phyloP scores from a whole-genome alignment of 2,113 vertebrate genomes.

The Ancistrus triradiatus region DNA sequence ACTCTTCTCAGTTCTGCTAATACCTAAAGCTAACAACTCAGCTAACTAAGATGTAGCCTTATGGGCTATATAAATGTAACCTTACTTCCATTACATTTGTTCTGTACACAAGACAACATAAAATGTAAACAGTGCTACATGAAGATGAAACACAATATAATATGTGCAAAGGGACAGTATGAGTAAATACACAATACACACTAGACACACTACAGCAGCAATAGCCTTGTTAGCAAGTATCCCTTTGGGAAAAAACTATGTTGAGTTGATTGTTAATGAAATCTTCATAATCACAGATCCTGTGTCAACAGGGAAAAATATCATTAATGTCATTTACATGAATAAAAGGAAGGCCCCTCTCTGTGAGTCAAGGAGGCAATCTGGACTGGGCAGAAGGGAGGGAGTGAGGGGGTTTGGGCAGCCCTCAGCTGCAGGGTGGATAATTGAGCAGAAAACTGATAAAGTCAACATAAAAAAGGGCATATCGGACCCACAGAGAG shows the following conservation, averaged over 20 bases:
- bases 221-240: slow-evolving; percentile 9
- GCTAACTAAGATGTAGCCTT: no score
- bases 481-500: slow-evolving; percentile 85
- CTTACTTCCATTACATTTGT: no score
- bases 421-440: slow-evolving; percentile 73
- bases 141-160: background rate
- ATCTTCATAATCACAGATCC: slow-evolving; percentile 22
- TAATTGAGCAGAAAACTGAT: slow-evolving; percentile 99
- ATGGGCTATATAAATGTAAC: no score
- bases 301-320: slow-evolving; percentile 16
- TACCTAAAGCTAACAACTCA: no score
- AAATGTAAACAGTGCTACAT: background rate
- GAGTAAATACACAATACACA: background rate
- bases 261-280: slow-evolving; percentile 28
- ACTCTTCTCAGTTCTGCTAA: no score
- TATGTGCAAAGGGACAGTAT: background rate
- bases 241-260: slow-evolving; percentile 8
- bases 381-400: slow-evolving; percentile 50
- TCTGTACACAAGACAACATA: background rate
- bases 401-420: slow-evolving; percentile 49
- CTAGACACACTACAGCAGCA: background rate
- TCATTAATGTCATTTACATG: slow-evolving; percentile 25
- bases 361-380: background rate
- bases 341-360: slow-evolving; percentile 11
- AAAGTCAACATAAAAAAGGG: slow-evolving; percentile 98